These are phyloP conservation scores for Thyatira batis DNA, from an alignment of 2,888 invertebrate genomes.

Conservation along the genomic window DNA sequence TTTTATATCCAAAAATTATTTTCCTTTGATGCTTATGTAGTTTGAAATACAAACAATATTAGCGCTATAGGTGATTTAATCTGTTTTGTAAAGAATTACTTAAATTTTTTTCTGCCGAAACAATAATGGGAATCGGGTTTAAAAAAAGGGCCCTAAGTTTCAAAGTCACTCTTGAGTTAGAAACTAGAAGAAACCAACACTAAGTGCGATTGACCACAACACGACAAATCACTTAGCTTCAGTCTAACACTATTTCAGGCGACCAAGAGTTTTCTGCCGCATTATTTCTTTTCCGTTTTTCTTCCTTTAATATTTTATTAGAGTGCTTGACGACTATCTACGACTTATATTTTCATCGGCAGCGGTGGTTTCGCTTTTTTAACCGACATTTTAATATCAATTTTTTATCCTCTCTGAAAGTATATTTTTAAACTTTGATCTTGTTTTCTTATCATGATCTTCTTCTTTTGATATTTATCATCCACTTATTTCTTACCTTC, in stretches of 20 bases:
- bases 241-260: constrained; percentile 50
- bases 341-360: background rate
- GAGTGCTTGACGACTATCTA: constrained; percentile 22
- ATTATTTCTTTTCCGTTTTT: constrained; percentile 29
- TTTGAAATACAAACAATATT: too few species aligned
- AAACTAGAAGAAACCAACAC: constrained; percentile 54
- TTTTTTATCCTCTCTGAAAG: background rate
- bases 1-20: too few species aligned
- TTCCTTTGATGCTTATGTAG: too few species aligned
- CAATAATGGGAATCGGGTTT: too few species aligned
- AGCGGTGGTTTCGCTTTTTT: background rate
- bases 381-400: too few species aligned
- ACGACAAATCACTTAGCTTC: constrained; percentile 75
- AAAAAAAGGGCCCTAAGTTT: constrained; percentile 34
- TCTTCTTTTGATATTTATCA: constrained; percentile 7
- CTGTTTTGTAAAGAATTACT: too few species aligned
- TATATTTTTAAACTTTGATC: background rate
- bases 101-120: too few species aligned
- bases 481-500: constrained; percentile 8
- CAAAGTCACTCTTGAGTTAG: constrained; percentile 51
- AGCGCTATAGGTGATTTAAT: too few species aligned
- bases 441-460: constrained; percentile 1
- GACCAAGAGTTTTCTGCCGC: constrained; percentile 39
- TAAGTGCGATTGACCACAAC: constrained; percentile 71
- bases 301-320: constrained; percentile 39